phyloP scores from a whole-genome alignment of 2,888 invertebrate species.

The Ectemnius lituratus region DNA sequence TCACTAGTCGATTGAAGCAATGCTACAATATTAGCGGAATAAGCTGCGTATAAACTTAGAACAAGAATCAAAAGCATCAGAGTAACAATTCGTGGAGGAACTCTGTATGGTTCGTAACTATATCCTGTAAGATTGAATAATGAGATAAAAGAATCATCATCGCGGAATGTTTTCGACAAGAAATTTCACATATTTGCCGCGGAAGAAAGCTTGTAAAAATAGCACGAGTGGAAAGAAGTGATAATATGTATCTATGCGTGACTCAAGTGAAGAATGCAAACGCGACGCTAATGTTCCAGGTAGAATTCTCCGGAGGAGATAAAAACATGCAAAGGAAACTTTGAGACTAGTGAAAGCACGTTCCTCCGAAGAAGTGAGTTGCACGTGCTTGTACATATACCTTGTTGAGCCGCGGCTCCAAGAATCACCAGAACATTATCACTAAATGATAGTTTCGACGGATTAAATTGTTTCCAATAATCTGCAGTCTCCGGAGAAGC shows the following conservation, averaged over 20 bases:
- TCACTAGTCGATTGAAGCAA: constrained; percentile 86
- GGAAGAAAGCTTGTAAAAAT: too few species aligned
- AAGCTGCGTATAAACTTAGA: constrained; percentile 87
- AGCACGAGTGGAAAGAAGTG: too few species aligned
- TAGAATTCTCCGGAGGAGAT: too few species aligned
- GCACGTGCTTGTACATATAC: constrained; percentile 64
- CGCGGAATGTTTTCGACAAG: too few species aligned
- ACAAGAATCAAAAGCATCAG: constrained; percentile 82
- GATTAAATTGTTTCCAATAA: constrained; percentile 36
- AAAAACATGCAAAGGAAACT: too few species aligned
- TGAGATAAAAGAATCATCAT: too few species aligned
- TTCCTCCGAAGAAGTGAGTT: too few species aligned
- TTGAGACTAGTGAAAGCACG: too few species aligned
- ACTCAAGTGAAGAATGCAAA: too few species aligned
- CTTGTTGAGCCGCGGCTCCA: constrained; percentile 84
- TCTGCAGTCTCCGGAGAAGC: constrained; percentile 13
- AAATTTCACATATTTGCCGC: too few species aligned
- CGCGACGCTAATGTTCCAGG: too few species aligned
- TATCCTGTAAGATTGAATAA: constrained; percentile 66
- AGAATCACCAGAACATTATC: constrained; percentile 81
- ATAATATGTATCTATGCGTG: too few species aligned
- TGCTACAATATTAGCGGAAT: constrained; percentile 88
- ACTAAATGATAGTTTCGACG: constrained; percentile 71
- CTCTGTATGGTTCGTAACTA: constrained; percentile 71
- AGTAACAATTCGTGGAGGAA: constrained; percentile 81